Percentiles rank a stretch among this genome's conserved stretches.
Evolutionary conservation across 2,888 invertebrate species (phyloP).

Genomic region (Tuta absoluta): DNA sequence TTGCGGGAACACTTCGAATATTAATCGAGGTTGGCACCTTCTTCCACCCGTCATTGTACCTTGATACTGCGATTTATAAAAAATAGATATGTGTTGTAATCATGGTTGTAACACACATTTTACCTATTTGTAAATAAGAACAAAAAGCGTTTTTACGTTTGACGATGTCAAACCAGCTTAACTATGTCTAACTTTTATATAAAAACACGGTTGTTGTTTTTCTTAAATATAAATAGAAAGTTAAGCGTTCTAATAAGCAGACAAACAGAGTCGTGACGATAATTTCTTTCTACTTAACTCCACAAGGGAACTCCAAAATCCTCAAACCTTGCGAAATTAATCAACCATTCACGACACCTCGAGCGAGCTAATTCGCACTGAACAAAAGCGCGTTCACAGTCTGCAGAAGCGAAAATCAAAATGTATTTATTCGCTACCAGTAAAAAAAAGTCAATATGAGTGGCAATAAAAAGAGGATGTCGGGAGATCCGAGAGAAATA

Average conservation of each 20-base stretch:
- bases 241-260: too few species aligned
- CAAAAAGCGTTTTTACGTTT: too few species aligned
- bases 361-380: slow-evolving; percentile 69
- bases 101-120: too few species aligned
- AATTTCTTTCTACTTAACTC: not conserved
- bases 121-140: too few species aligned
- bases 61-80: too few species aligned
- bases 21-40: slow-evolving; percentile 12
- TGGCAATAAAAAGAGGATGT: slow-evolving; percentile 76
- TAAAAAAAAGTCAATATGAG: slow-evolving; percentile 80
- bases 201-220: too few species aligned
- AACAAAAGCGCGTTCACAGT: slow-evolving; percentile 61
- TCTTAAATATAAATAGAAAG: too few species aligned
- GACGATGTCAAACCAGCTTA: too few species aligned
- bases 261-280: not conserved
- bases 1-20: slow-evolving; percentile 35
- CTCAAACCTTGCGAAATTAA: not conserved
- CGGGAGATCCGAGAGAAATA: slow-evolving; percentile 59
- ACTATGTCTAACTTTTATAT: too few species aligned
- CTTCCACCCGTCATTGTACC: not conserved
- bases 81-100: too few species aligned
- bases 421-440: slow-evolving; percentile 78
- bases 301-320: not conserved
- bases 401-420: slow-evolving; percentile 71
- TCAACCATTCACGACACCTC: slow-evolving; percentile 49